Percentiles rank a stretch among this genome's conserved stretches.
Evolutionary conservation across 2,888 invertebrate species (phyloP).

Genomic region (Chironomus riparius): DNA sequence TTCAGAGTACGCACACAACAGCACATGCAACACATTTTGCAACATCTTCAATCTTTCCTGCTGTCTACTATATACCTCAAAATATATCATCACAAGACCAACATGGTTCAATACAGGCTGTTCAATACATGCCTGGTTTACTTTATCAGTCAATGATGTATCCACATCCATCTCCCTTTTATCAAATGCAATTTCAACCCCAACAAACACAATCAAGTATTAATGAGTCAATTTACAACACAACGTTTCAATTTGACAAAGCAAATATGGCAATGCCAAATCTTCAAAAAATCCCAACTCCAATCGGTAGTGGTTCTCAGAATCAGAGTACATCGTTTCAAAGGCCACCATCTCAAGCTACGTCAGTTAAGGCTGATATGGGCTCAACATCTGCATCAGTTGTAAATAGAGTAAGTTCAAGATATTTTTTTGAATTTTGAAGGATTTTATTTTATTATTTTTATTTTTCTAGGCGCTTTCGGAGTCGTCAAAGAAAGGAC

Average conservation of each 20-base stretch:
- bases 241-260: slow-evolving; percentile 14
- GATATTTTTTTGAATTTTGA: neutral
- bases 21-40: slow-evolving; percentile 37
- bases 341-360: slow-evolving; percentile 36
- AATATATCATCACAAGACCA: slow-evolving; percentile 35
- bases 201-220: slow-evolving; percentile 33
- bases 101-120: slow-evolving; percentile 49
- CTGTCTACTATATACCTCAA: slow-evolving; percentile 50
- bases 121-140: slow-evolving; percentile 51
- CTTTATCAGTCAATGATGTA: slow-evolving; percentile 46
- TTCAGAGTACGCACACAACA: slow-evolving; percentile 33
- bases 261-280: neutral
- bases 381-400: slow-evolving; percentile 35
- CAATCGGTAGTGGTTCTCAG: neutral
- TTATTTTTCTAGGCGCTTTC: slow-evolving; percentile 19
- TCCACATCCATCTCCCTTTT: slow-evolving; percentile 51
- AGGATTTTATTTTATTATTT: neutral
- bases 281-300: slow-evolving; percentile 3
- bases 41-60: slow-evolving; percentile 42
- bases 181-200: slow-evolving; percentile 44
- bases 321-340: slow-evolving; percentile 19
- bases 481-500: slow-evolving; percentile 20
- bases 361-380: slow-evolving; percentile 39
- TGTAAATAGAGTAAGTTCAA: neutral
- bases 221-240: slow-evolving; percentile 21